phyloP scores from a whole-genome alignment of 2,797 vertebrate genomes.

The Poeciliopsis infans region DNA sequence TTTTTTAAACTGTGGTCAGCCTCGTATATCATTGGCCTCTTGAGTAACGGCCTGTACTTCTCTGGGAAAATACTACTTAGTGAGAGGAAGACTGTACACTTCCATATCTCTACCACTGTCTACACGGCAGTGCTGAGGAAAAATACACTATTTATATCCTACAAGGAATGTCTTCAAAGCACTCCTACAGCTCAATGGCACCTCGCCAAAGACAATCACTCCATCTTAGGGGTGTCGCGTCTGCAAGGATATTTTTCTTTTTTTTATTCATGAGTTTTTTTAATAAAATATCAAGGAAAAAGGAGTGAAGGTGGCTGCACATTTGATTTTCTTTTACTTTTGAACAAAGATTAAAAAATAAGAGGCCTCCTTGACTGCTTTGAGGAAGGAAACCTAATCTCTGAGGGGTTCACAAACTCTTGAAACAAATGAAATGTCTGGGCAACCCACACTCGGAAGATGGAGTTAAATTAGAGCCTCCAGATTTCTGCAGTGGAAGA shows the following conservation, averaged over 20 bases:
- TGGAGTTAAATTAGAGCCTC: slow-evolving; percentile 10
- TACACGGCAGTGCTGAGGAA: slow-evolving; percentile 48
- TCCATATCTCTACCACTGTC: slow-evolving; percentile 60
- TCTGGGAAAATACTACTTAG: slow-evolving; percentile 38
- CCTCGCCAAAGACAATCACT: slow-evolving; percentile 63
- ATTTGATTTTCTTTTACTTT: slow-evolving; percentile 44
- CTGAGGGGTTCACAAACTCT: slow-evolving; percentile 46
- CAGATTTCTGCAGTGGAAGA: slow-evolving; percentile 9
- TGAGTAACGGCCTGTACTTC: slow-evolving; percentile 12
- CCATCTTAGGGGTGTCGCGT: slow-evolving; percentile 40
- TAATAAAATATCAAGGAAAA: slow-evolving; percentile 42
- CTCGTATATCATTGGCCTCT: slow-evolving; percentile 11
- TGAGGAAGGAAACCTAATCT: slow-evolving; percentile 37
- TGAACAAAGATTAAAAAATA: slow-evolving; percentile 29
- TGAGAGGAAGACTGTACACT: slow-evolving; percentile 43
- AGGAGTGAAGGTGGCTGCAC: slow-evolving; percentile 26
- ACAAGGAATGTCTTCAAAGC: slow-evolving; percentile 76
- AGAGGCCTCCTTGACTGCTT: slow-evolving; percentile 17
- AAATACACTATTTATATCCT: slow-evolving; percentile 78
- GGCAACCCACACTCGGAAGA: slow-evolving; percentile 1
- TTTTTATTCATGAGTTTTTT: slow-evolving; percentile 16
- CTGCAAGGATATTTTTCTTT: slow-evolving; percentile 14
- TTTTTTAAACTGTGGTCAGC: slow-evolving; percentile 17
- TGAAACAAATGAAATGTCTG: slow-evolving; percentile 51
- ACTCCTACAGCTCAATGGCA: slow-evolving; percentile 55